Evolutionary conservation across 2,797 vertebrate species (phyloP).

Genomic region (Hemibagrus guttatus): DNA sequence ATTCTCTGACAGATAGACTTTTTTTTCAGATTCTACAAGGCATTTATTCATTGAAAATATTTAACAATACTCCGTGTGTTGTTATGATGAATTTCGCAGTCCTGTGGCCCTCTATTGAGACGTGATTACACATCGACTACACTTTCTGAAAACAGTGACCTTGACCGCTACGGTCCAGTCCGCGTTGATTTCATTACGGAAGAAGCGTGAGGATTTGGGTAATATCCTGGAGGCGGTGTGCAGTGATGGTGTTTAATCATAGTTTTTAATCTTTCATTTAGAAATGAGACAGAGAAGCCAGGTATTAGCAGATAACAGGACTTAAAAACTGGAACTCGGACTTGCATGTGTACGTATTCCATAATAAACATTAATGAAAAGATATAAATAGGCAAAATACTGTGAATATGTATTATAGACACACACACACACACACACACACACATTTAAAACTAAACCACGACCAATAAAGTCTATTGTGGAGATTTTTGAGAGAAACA

Average conservation of each 20-base stretch:
- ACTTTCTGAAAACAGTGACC: slow-evolving; percentile 37
- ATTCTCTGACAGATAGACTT: not conserved
- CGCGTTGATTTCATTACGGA: slow-evolving; percentile 40
- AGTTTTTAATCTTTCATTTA: slow-evolving; percentile 51
- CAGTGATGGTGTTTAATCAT: slow-evolving; percentile 54
- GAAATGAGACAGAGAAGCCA: slow-evolving; percentile 39
- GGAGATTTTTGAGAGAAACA: not conserved
- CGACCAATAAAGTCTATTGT: not conserved
- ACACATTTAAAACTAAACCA: not conserved
- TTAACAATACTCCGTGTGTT: not conserved
- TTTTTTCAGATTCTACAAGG: not conserved
- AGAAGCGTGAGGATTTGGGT: slow-evolving; percentile 48
- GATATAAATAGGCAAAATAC: not conserved
- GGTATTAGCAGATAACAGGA: slow-evolving; percentile 35
- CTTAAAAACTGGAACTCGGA: not conserved
- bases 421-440: not conserved
- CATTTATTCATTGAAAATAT: not conserved
- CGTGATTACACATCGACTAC: not conserved
- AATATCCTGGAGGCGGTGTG: slow-evolving; percentile 18
- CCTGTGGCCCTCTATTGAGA: not conserved
- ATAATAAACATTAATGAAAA: not conserved
- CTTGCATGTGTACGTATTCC: not conserved
- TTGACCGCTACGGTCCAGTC: slow-evolving; percentile 35
- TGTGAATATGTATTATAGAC: not conserved
- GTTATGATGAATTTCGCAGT: not conserved